Conservation (phyloP, 2,888 invertebrate species). For the Euplexia lucipara region DNA sequence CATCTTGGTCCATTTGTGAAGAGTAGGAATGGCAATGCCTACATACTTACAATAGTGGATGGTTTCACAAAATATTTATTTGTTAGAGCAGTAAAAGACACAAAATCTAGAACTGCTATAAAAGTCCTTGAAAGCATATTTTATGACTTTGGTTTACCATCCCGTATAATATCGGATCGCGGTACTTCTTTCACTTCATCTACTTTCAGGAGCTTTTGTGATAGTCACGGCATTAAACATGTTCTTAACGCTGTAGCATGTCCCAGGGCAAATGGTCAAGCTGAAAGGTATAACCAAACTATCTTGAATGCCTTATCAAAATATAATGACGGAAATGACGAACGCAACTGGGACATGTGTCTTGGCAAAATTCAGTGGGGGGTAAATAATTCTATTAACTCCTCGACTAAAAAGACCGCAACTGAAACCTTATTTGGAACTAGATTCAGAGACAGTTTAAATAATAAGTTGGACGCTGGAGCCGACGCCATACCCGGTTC, state of each 20-base stretch:
- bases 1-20: constrained; percentile 22
- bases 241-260: constrained; percentile 18
- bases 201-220: not conserved
- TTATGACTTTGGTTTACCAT: constrained; percentile 4
- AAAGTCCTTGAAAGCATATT: constrained; percentile 13
- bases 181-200: constrained; percentile 17
- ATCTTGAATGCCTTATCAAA: constrained; percentile 5
- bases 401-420: constrained; percentile 44
- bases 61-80: constrained; percentile 16
- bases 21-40: constrained; percentile 1
- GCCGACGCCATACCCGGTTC: too few relatives aligned
- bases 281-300: constrained; percentile 29
- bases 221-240: constrained; percentile 13
- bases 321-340: constrained; percentile 18
- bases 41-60: constrained; percentile 19
- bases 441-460: constrained; percentile 8
- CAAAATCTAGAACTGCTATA: not conserved
- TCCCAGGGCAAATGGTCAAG: constrained; percentile 24
- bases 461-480: constrained; percentile 32
- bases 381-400: constrained; percentile 52
- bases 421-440: constrained; percentile 39
- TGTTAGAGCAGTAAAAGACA: not conserved
- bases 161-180: constrained; percentile 9
- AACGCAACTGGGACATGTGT: constrained; percentile 48
- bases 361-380: constrained; percentile 51